A percentile compares a stretch with the other conserved stretches of the same genome.
Conservation (phyloP, 2,888 invertebrate genomes). For the Acanthacorydalis orientalis region DNA sequence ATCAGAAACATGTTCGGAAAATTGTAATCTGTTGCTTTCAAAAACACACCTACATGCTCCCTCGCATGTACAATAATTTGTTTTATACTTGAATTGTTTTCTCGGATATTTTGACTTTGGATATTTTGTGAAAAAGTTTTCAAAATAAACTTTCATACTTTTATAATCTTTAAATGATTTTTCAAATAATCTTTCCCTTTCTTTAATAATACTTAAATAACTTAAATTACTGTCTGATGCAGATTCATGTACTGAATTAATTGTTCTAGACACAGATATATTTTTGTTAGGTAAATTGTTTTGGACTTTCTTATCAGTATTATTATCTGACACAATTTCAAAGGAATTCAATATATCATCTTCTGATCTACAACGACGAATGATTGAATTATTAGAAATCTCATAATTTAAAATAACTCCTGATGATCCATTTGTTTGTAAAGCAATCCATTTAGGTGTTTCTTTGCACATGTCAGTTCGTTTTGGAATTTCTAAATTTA, state of each 20-base stretch:
- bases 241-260: constrained; percentile 1
- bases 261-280: too few relatives aligned
- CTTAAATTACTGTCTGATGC: constrained; percentile 9
- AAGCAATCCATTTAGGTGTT: neutral
- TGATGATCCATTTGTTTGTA: neutral
- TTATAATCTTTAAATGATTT: constrained; percentile 5
- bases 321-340: neutral
- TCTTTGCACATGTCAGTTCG: neutral
- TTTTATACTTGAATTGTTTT: neutral
- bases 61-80: constrained; percentile 7
- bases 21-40: neutral
- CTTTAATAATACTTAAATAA: constrained; percentile 3
- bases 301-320: too few relatives aligned
- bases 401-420: neutral
- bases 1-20: neutral
- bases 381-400: neutral
- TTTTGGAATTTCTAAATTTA: neutral
- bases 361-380: constrained; percentile 3
- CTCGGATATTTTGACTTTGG: constrained; percentile 2
- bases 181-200: constrained; percentile 1
- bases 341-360: constrained; percentile 1
- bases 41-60: constrained; percentile 6
- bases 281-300: too few relatives aligned
- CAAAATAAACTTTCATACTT: constrained; percentile 6
- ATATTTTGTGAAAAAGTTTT: constrained; percentile 5